Evolutionary conservation across 2,113 vertebrate species (phyloP), one percentile per base, ranked within the genome.

Genomic region (Papio anubis): DNA sequence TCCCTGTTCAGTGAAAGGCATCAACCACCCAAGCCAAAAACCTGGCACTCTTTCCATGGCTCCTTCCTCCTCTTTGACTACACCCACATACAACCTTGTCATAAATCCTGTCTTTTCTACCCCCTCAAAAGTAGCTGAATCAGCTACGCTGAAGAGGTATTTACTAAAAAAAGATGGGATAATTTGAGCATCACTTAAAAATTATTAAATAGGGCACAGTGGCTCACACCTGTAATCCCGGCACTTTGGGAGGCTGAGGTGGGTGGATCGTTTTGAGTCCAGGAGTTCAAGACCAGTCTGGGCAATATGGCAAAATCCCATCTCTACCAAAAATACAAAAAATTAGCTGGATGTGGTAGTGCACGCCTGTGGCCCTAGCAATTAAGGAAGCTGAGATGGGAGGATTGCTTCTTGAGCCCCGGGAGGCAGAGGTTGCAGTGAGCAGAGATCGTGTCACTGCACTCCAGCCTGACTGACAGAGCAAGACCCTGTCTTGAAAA

Each of bases 81-180:
- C 23, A 64, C 7, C 21, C 52, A 78, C 30, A 93, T 88, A 85
- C 79, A 78, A 93, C 25, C 61, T 83, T 83, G 38, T 86, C 79
- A 48, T 83, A 68, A 90, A 92, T 75, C 64, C 43, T 61, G 21
- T 82, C 48, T 97, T 93, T 93, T 81, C 81, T 48, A 52, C 5
- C 18, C 20, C 78, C 35, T 93, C 17, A 80, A 92, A 90, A 93
- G 8, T 40, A 90, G 48, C 35, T 61, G 13, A 50, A 72, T 50
- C 38, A 88, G 38, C n/a, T 16, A 84, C 11, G n/a, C 32, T 84
- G 18, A 93, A 52, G 57, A 52, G 32, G 17, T 85, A 75, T 61
- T 64, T 55, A 83, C 59, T 79, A 78, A 79, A 20, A 25, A 88
- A 73, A 76, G 52, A 52, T 57, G 38, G 61, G 25, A 88, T 25